phyloP scores from a whole-genome alignment of 2,888 invertebrate species.

The Baccha elongata region DNA sequence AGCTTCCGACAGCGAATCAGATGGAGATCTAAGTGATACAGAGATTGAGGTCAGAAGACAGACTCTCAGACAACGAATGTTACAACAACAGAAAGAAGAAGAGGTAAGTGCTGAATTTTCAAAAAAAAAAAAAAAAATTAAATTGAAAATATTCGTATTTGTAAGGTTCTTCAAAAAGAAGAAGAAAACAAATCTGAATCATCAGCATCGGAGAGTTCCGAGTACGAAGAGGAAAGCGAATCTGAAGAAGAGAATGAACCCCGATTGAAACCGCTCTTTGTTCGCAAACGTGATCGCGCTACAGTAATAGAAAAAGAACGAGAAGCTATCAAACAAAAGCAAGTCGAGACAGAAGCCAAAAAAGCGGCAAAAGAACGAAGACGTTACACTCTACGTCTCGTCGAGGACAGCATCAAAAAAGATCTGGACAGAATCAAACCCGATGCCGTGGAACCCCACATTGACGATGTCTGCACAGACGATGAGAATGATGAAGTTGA shows the following conservation, averaged over 20 bases:
- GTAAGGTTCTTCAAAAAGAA: constrained; percentile 81
- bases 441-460: constrained; percentile 89
- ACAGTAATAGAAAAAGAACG: constrained; percentile 97
- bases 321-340: constrained; percentile 92
- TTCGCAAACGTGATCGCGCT: constrained; percentile 95
- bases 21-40: constrained; percentile 92
- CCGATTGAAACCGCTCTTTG: constrained; percentile 96
- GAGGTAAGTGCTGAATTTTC: too few relatives aligned
- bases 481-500: constrained; percentile 98
- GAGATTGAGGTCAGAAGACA: constrained; percentile 93
- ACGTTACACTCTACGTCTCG: constrained; percentile 93
- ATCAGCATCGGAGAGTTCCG: constrained; percentile 89
- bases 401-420: constrained; percentile 93
- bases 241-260: constrained; percentile 96
- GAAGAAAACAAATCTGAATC: constrained; percentile 86
- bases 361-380: constrained; percentile 94
- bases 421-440: constrained; percentile 87
- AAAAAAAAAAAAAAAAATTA: too few relatives aligned
- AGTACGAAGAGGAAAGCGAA: constrained; percentile 92
- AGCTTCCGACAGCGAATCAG: constrained; percentile 86
- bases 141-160: not conserved
- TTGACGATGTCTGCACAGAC: constrained; percentile 94
- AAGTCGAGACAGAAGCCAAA: constrained; percentile 91
- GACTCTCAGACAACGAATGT: constrained; percentile 86
- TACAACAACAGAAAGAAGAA: constrained; percentile 88